phyloP scores from a whole-genome alignment of 2,797 vertebrate species.

The Sebastes flavidus region DNA sequence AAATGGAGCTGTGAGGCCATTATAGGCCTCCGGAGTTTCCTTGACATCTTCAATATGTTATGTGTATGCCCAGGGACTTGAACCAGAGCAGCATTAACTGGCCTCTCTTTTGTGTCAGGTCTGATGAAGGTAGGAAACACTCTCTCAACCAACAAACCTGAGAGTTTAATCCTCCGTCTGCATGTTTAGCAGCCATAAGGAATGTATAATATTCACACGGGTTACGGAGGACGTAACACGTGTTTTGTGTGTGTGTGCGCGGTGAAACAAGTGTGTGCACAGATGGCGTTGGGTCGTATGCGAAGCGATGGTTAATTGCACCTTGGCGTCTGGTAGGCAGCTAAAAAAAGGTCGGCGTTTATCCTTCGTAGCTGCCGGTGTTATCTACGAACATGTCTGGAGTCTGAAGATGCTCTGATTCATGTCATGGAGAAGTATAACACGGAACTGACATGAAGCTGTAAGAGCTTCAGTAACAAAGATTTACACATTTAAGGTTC shows the following conservation, averaged over 20 bases:
- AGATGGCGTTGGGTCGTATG: conserved; percentile 31
- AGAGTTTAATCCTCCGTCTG: background rate
- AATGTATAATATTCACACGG: background rate
- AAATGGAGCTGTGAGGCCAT: conserved; percentile 82
- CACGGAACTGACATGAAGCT: background rate
- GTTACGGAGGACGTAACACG: background rate
- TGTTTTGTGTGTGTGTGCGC: background rate
- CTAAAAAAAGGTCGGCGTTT: conserved; percentile 24
- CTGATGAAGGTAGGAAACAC: conserved; percentile 46
- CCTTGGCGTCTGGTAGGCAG: background rate
- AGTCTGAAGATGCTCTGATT: conserved; percentile 8
- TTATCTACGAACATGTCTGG: background rate
- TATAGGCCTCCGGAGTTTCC: conserved; percentile 79
- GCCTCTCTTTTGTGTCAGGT: conserved; percentile 48
- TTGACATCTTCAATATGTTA: conserved; percentile 82
- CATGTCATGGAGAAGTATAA: background rate
- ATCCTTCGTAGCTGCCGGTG: background rate
- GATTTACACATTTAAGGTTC: background rate
- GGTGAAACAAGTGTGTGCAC: conserved; percentile 10
- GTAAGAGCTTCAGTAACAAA: background rate
- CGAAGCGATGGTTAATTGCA: conserved; percentile 10
- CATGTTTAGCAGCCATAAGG: background rate
- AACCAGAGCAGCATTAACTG: conserved; percentile 48
- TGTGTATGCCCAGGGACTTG: conserved; percentile 59
- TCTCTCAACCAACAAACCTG: conserved; percentile 21